Evolutionary conservation across 2,113 vertebrate genomes (phyloP).

Genomic region (Lethenteron reissneri): DNA sequence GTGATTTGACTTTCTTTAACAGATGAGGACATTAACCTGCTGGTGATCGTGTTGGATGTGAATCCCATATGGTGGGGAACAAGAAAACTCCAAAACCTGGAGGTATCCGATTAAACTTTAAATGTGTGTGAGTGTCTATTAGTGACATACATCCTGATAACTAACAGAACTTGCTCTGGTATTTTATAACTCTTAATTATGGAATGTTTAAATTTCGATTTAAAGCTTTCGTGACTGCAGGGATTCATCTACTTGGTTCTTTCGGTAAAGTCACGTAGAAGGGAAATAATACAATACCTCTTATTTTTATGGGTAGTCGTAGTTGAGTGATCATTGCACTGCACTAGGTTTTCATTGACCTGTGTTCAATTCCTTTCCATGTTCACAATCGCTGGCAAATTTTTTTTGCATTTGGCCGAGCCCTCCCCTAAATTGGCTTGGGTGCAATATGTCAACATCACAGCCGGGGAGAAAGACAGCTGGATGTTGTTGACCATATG

Average conservation of each 20-base stretch:
- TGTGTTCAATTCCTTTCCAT: no score
- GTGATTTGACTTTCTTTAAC: not conserved
- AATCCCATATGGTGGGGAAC: conserved; percentile 97
- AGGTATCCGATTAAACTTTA: conserved; percentile 24
- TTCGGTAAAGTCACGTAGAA: no score
- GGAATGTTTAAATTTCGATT: not conserved
- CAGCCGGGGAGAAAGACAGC: no score
- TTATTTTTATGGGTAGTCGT: not conserved
- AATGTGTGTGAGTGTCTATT: not conserved
- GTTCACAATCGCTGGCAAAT: no score
- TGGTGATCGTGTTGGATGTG: conserved; percentile 61
- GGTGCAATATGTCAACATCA: no score
- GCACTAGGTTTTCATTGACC: no score
- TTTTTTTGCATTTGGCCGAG: no score
- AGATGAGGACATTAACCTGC: conserved; percentile 67
- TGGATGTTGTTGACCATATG: no score
- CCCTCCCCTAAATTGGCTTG: no score
- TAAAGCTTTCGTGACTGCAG: no score
- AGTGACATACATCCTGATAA: not conserved
- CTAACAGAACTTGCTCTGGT: not conserved
- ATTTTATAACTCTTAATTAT: not conserved
- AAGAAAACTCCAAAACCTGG: conserved; percentile 39
- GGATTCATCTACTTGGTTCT: no score
- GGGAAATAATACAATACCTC: not conserved
- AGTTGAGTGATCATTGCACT: no score